A percentile compares a stretch with the other conserved stretches of the same genome.
Conservation (phyloP, 2,113 vertebrate genomes). For the Lethenteron reissneri region DNA sequence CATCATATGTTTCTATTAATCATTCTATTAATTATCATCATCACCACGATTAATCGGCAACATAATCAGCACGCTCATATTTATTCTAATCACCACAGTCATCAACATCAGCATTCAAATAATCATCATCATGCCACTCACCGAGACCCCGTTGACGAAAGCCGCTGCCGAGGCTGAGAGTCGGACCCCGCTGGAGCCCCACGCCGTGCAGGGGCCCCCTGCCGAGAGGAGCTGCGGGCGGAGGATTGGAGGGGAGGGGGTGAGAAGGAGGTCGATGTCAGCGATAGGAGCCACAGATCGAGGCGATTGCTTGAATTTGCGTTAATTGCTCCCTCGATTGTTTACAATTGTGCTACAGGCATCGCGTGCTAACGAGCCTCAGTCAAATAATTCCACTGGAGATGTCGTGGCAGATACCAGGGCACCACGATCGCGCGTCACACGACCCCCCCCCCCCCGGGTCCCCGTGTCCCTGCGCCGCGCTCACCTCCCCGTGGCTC, state of each 20-base stretch:
- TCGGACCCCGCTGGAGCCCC: constrained; percentile 32
- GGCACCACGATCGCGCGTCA: background rate
- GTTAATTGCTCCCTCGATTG: background rate
- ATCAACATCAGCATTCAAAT: no score
- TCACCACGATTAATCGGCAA: no score
- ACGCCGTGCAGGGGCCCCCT: constrained; percentile 35
- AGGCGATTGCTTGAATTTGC: background rate
- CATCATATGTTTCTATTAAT: no score
- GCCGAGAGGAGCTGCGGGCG: constrained; percentile 15
- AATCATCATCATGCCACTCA: constrained; percentile 21
- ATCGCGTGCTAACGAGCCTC: background rate
- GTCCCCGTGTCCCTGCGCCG: no score
- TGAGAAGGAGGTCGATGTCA: background rate
- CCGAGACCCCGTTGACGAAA: constrained; percentile 66
- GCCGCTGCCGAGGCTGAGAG: constrained; percentile 50
- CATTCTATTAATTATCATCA: no score
- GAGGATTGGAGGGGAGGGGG: background rate
- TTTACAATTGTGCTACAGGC: background rate
- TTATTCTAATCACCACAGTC: no score
- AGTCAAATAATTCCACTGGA: background rate
- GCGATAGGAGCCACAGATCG: background rate
- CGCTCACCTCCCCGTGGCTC: constrained; percentile 46
- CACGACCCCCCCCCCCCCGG: no score
- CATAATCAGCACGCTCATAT: no score
- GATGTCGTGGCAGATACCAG: constrained; percentile 5